A percentile compares a stretch with the other conserved stretches of the same genome.
These are phyloP conservation scores for Magallana ariakensis DNA, from an alignment of 1,140 invertebrate genomes.

Conservation along the genomic window DNA sequence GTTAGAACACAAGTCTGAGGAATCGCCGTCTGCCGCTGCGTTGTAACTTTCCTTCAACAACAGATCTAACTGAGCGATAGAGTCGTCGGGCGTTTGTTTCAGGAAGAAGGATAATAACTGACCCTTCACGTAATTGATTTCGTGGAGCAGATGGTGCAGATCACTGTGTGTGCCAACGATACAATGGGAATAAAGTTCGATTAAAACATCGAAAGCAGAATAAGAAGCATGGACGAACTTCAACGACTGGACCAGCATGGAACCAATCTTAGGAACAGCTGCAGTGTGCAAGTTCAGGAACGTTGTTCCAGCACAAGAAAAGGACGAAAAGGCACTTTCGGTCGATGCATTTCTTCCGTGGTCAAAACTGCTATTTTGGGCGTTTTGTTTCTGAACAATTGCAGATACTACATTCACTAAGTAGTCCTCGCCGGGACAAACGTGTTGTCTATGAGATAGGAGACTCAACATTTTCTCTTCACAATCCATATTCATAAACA, in stretches of 20 bases:
- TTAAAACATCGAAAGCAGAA: neutral
- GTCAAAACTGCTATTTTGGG: neutral
- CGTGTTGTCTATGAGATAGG: neutral
- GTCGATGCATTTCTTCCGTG: neutral
- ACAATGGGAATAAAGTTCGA: neutral
- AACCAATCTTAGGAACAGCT: slow-evolving; percentile 8
- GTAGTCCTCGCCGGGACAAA: neutral
- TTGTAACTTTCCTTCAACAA: neutral
- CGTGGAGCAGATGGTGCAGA: neutral
- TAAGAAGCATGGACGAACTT: neutral
- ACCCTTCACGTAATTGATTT: neutral
- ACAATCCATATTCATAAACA: neutral
- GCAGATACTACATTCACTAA: neutral
- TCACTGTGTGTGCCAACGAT: neutral
- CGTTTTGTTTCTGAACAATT: neutral
- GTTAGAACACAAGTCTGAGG: slow-evolving; percentile 6
- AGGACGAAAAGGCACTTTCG: slow-evolving; percentile 10
- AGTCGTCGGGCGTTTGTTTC: neutral
- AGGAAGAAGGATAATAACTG: neutral
- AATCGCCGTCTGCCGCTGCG: neutral
- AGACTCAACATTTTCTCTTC: neutral
- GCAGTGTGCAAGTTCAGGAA: slow-evolving; percentile 19
- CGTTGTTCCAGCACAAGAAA: slow-evolving; percentile 8
- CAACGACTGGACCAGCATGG: slow-evolving; percentile 5
- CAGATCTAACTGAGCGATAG: neutral